Evolutionary conservation across 2,797 vertebrate species (phyloP).

Genomic region (Tadarida brasiliensis): DNA sequence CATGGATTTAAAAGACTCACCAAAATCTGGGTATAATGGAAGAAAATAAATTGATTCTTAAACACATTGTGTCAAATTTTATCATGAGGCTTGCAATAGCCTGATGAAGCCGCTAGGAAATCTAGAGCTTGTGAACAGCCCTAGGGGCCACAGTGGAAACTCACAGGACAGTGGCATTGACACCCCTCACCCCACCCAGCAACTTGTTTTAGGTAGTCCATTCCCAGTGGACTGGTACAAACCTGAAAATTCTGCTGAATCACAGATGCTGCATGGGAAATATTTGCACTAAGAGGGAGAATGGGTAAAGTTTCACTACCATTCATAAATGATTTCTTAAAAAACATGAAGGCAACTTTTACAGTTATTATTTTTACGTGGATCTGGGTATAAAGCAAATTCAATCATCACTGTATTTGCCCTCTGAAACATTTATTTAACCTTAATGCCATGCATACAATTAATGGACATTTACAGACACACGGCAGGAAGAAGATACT

Average conservation of each 20-base stretch:
- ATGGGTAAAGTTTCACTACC: neutral
- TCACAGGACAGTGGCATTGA: neutral
- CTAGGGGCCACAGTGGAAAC: neutral
- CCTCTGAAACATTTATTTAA: conserved; percentile 11
- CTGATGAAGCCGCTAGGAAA: neutral
- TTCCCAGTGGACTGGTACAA: neutral
- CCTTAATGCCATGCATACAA: neutral
- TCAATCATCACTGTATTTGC: neutral
- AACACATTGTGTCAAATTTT: neutral
- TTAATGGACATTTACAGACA: neutral
- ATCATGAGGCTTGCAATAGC: neutral
- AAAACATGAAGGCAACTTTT: neutral
- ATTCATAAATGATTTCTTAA: neutral
- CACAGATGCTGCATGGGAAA: neutral
- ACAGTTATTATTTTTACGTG: neutral
- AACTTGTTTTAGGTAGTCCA: neutral
- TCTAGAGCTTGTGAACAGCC: neutral
- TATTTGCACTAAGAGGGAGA: neutral
- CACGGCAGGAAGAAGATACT: neutral
- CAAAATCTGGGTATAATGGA: conserved; percentile 27
- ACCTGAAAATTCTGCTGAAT: neutral
- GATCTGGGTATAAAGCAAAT: neutral
- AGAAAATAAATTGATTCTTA: conserved; percentile 50
- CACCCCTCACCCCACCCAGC: too few species aligned
- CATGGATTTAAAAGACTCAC: conserved; percentile 31